Evolutionary conservation across 1,140 invertebrate genomes (phyloP).

Genomic region (Periplaneta americana): DNA sequence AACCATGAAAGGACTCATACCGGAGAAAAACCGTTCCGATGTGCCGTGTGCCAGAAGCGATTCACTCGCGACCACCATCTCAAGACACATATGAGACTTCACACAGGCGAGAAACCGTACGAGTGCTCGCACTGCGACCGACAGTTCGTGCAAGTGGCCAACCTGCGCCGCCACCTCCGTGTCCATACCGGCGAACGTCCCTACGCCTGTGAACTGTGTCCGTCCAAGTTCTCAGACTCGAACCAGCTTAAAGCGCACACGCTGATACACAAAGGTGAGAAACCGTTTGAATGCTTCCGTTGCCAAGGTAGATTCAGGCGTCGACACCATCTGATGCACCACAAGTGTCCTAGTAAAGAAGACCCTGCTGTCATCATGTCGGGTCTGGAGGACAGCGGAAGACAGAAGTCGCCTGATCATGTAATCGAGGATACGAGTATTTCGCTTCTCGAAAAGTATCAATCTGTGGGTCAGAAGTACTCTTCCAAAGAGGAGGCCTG

Average conservation of each 20-base stretch:
- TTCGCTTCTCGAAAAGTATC: neutral
- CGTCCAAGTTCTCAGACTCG: conserved; percentile 86
- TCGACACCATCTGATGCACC: conserved; percentile 77
- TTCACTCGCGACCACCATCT: conserved; percentile 95
- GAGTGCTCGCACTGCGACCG: conserved; percentile 86
- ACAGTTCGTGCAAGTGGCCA: conserved; percentile 91
- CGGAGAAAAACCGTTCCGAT: conserved; percentile 95
- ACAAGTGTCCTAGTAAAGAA: conserved; percentile 63
- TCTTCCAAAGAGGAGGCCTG: neutral
- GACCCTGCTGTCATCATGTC: conserved; percentile 13
- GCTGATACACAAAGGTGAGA: conserved; percentile 84
- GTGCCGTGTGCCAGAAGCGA: conserved; percentile 86
- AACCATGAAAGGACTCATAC: conserved; percentile 97
- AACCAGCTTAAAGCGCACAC: conserved; percentile 91
- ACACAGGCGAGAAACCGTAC: conserved; percentile 92
- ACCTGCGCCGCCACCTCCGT: conserved; percentile 84
- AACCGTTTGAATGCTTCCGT: conserved; percentile 73
- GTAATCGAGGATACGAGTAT: neutral
- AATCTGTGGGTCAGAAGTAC: neutral
- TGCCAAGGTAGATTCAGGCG: conserved; percentile 74
- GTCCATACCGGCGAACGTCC: conserved; percentile 95
- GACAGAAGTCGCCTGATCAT: neutral
- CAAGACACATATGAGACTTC: conserved; percentile 88
- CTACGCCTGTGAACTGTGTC: conserved; percentile 85
- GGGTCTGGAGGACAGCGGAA: neutral